Evolutionary conservation across 1,140 invertebrate species (phyloP).

Genomic region (Heliothis subflexa): DNA sequence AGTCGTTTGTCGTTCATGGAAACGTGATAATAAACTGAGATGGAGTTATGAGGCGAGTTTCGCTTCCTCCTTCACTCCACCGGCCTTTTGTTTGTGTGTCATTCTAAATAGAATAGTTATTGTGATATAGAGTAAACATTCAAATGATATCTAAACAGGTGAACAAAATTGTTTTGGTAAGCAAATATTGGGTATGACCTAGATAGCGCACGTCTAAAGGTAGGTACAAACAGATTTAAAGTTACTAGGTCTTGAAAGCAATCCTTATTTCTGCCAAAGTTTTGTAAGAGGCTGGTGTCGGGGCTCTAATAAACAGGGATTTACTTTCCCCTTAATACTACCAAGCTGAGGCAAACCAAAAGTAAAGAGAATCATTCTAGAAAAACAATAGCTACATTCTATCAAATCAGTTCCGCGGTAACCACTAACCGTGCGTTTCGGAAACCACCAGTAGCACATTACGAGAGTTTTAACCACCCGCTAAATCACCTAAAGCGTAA

Average conservation of each 20-base stretch:
- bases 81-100: constrained; percentile 12
- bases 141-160: background rate
- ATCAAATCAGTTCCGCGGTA: constrained; percentile 21
- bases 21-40: constrained; percentile 23
- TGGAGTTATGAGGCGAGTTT: constrained; percentile 40
- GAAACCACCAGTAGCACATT: constrained; percentile 15
- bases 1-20: background rate
- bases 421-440: background rate
- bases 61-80: background rate
- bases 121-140: background rate
- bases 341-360: no score
- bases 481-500: constrained; percentile 16
- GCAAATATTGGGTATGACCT: no score
- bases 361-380: background rate
- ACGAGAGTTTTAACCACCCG: background rate
- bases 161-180: background rate
- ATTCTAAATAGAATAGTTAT: constrained; percentile 2
- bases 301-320: no score
- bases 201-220: no score
- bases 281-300: no score
- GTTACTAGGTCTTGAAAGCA: no score
- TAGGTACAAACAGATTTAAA: no score
- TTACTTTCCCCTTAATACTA: no score
- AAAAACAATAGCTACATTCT: constrained; percentile 19
- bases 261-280: no score